Base-by-base conservation (phyloP, 2,797 vertebrate genomes). In the Parauchenoglanis punctatus region DNA sequence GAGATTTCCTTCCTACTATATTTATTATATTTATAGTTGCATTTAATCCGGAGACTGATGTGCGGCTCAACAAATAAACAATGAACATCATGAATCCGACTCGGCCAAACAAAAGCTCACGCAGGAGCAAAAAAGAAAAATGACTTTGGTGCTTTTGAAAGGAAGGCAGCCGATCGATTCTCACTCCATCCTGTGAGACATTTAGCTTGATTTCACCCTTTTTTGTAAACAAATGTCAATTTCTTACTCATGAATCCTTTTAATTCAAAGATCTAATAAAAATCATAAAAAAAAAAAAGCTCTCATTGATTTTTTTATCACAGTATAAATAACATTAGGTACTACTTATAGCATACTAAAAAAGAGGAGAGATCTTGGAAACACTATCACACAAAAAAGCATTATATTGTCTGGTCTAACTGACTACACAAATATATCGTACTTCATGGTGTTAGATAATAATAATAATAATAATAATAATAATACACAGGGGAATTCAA, bases 111-210 rank as follows among this genome's bases (percentile, higher is more conserved):
- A 76, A 76, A 85, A 77, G 58, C 56, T 77, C 68, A 65, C 3
- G n/a, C 7, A 20, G 20, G 58, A 82, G 59, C 1, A 49, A 65
- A 40, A 46, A 31, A 85, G n/a, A 25, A 85, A 78, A 67, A 35
- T 54, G 35, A 85, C n/a, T 63, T 81, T 28, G 84, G 23, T 28
- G 54, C n/a, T 35, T 65, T 85, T 76, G 58, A 76, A 76, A 77
- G 72, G 46, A 63, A 85, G n/a, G 40, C 73, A 65, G 44, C 18
- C 44, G 17, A 77, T 77, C n/a, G 28, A 77, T 85, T 85, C 40
- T 7, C 25, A 63, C 63, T 67, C 46, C 63, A 82, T 82, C 80
- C 80, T 82, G 80, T 65, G 80, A 82, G 80, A 82, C 80, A 83
- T 83, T 83, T 70, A 83, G 65, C 65, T 70, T 82, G 77, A 81